Percentiles rank a stretch among this genome's conserved stretches.
phyloP scores from a whole-genome alignment of 2,113 vertebrate species.

The Rattus norvegicus region DNA sequence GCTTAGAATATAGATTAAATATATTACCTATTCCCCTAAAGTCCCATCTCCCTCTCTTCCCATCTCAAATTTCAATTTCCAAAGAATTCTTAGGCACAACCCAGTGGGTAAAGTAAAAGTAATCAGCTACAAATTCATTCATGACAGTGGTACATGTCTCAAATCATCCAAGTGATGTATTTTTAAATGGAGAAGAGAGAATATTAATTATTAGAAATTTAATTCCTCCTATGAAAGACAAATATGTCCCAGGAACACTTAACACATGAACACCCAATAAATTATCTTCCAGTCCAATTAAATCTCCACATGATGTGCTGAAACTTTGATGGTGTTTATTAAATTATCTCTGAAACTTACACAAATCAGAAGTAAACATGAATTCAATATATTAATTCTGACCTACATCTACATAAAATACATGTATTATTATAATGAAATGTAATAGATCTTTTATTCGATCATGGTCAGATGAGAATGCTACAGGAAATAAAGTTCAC shows the following conservation, averaged over 20 bases:
- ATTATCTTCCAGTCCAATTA: slow-evolving; percentile 81
- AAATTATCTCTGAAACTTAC: slow-evolving; percentile 77
- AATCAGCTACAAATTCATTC: neutral
- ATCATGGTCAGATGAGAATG: neutral
- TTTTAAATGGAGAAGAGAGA: slow-evolving; percentile 56
- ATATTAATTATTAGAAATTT: slow-evolving; percentile 73
- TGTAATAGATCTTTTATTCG: neutral
- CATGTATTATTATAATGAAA: neutral
- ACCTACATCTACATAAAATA: neutral
- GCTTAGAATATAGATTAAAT: neutral
- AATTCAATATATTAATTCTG: neutral
- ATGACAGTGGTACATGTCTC: neutral
- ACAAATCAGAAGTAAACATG: slow-evolving; percentile 59
- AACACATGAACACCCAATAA: slow-evolving; percentile 71
- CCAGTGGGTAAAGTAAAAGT: slow-evolving; percentile 7
- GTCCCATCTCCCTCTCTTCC: neutral
- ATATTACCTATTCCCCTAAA: neutral
- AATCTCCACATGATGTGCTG: slow-evolving; percentile 77
- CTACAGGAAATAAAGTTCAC: accelerated
- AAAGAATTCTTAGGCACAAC: neutral
- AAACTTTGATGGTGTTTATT: slow-evolving; percentile 71
- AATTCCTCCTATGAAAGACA: slow-evolving; percentile 80
- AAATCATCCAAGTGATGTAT: slow-evolving; percentile 46
- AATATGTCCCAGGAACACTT: slow-evolving; percentile 65
- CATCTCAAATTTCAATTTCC: neutral